A percentile compares a stretch with the other conserved stretches of the same genome.
These are phyloP conservation scores for Sinella curviseta DNA, from an alignment of 1,140 invertebrate genomes.

Conservation along the genomic window DNA sequence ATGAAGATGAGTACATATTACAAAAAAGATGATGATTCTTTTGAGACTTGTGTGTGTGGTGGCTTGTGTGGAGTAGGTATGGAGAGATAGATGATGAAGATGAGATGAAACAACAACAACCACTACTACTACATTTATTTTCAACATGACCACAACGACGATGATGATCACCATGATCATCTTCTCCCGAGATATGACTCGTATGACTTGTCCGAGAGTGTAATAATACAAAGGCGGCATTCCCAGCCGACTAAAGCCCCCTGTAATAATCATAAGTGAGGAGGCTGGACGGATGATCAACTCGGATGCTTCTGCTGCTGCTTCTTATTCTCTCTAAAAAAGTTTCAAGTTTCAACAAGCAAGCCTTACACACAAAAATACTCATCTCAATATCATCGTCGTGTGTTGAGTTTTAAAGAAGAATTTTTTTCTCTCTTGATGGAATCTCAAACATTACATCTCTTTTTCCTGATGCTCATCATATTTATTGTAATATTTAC, in stretches of 20 bases:
- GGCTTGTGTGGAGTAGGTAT: not conserved
- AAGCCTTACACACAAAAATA: not conserved
- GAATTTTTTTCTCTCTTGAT: not conserved
- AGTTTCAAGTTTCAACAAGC: constrained; percentile 1
- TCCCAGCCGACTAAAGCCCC: constrained; percentile 16
- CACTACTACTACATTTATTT: too few species aligned
- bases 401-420: not conserved
- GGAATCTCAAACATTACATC: not conserved
- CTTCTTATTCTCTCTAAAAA: constrained; percentile 14
- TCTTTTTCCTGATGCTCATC: not conserved
- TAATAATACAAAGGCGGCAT: constrained; percentile 30
- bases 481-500: too few species aligned
- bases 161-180: not conserved
- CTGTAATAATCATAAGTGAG: constrained; percentile 31
- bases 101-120: too few species aligned
- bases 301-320: constrained; percentile 10
- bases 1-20: constrained; percentile 7
- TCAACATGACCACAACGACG: too few species aligned
- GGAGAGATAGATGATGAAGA: not conserved
- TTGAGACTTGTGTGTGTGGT: too few species aligned
- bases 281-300: constrained; percentile 22
- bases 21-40: too few species aligned
- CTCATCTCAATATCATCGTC: not conserved
- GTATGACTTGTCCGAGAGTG: too few species aligned
- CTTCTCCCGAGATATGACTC: too few species aligned